Evolutionary conservation across 2,888 invertebrate genomes (phyloP), one percentile per base, ranked within the genome.

Genomic region (Thelaira solivaga): DNA sequence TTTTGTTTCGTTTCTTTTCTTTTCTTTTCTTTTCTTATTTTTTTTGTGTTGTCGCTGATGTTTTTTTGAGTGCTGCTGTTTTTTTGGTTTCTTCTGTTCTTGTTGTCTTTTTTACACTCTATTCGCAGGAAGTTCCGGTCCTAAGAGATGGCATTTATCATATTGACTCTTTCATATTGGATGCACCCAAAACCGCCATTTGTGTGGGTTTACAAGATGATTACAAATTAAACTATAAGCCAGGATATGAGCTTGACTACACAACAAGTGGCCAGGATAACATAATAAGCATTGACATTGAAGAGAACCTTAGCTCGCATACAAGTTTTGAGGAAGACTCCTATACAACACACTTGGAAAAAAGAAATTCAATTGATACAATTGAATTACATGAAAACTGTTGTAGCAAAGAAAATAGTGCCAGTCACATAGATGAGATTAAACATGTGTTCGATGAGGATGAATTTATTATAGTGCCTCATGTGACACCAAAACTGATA

Each of bases 131-230:
- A 77, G 83, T 85, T 83, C 88, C 88, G 80, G 85, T 82, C 34
- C 80, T 85, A 65, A 79, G 83, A 76, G 82, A 85, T 81, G 86
- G 86, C 81, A 82, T 87, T 83, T 87, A 85, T 86, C 87, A 88
- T 82, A 88, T 88, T 83, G 88, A 88, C 81, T 85, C 87, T 72
- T 88, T 87, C 81, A 83, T 88, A 41, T 82, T 86, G 83, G 87
- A 85, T 53, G 86, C 86, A 69, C 87, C 88, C 11, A 88, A 87
- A 82, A 84, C 87, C 71, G 88, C 88, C 36, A 85, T 88, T 81
- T 87, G 86, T 82, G 87, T 88, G 81, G 88, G 88, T 83, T 84
- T 88, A 80, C 88, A 86, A 69, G 87, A 86, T 81, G 87, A 87
- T 84, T 86, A 84, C 80, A 81, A 84, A 64, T 84, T 85, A 80